Evolutionary conservation across 2,113 vertebrate species (phyloP).

Genomic region (Oryctolagus cuniculus): DNA sequence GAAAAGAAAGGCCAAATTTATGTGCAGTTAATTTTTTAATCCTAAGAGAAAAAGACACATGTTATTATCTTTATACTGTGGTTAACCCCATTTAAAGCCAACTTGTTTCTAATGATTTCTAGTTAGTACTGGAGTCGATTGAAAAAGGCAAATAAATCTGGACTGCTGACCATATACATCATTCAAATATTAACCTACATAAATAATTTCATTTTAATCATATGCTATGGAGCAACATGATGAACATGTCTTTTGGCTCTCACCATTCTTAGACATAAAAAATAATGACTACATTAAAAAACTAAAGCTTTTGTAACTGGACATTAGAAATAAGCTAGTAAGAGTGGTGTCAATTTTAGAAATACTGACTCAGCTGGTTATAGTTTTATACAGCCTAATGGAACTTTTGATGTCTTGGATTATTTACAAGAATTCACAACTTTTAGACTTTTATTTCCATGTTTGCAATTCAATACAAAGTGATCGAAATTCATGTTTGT

Average conservation of each 20-base stretch:
- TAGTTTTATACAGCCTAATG: constrained; percentile 21
- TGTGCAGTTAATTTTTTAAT: background rate
- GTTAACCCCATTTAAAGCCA: constrained; percentile 17
- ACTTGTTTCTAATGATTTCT: background rate
- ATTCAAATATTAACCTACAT: constrained; percentile 30
- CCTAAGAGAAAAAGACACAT: background rate
- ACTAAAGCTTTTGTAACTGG: constrained; percentile 37
- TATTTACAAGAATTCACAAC: background rate
- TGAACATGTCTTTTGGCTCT: background rate
- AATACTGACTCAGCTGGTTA: background rate
- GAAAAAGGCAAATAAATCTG: background rate
- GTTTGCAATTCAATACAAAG: constrained; percentile 43
- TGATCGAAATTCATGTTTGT: constrained; percentile 25
- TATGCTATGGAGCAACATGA: background rate
- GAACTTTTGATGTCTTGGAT: background rate
- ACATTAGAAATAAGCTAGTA: constrained; percentile 44
- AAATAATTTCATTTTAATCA: constrained; percentile 35
- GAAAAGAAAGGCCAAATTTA: background rate
- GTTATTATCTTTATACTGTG: background rate
- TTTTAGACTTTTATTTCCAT: constrained; percentile 34
- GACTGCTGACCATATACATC: background rate
- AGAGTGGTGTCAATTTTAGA: constrained; percentile 34
- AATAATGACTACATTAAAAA: background rate
- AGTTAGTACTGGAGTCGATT: background rate
- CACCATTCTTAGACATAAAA: constrained; percentile 18